Evolutionary conservation across 92 coral and sea anemone species (phyloP).

Genomic region (Actinernus sp.): DNA sequence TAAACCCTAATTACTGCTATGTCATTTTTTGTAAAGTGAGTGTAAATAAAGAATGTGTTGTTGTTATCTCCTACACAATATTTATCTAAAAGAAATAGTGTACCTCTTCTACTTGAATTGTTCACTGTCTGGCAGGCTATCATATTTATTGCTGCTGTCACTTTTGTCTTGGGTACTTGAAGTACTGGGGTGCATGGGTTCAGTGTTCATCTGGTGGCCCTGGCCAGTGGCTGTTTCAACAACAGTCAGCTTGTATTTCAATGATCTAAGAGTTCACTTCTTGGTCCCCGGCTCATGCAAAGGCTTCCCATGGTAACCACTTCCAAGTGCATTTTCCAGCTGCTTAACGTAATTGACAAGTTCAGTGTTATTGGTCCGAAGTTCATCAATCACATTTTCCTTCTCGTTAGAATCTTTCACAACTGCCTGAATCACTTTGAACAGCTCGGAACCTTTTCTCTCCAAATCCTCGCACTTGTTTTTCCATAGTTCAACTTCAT

Average conservation of each 20-base stretch:
- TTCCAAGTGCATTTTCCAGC: constrained; percentile 18
- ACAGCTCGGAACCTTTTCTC: not conserved
- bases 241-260: not conserved
- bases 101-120: no score
- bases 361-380: constrained; percentile 2
- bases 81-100: no score
- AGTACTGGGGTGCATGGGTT: no score
- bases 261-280: constrained; percentile 30
- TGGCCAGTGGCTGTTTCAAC: not conserved
- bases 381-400: constrained; percentile 5
- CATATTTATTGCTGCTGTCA: no score
- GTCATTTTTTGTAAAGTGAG: no score
- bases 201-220: not conserved
- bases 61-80: constrained; percentile 49
- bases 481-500: constrained; percentile 22
- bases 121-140: no score
- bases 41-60: no score
- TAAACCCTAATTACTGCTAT: no score
- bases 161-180: no score
- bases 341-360: constrained; percentile 13
- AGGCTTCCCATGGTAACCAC: constrained; percentile 23
- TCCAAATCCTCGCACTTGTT: constrained; percentile 7
- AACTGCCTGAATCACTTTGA: constrained; percentile 9
- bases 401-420: not conserved
- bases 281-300: constrained; percentile 31